Evolutionary conservation across 2,888 invertebrate genomes (phyloP), one percentile per base, ranked within the genome.

Genomic region (Ophioninae sp.): DNA sequence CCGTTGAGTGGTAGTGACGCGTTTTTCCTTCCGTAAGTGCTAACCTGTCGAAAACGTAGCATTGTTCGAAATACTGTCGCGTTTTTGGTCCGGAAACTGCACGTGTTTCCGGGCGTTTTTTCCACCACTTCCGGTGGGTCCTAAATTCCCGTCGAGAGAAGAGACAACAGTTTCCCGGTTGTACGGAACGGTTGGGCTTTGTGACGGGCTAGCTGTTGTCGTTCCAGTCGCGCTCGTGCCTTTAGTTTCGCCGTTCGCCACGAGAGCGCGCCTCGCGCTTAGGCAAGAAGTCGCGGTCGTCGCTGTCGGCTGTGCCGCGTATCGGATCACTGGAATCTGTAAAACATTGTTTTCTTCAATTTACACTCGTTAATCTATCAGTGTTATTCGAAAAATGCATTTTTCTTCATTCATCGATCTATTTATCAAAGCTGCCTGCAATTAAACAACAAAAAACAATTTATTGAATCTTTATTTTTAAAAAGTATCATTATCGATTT

Each of bases 71-170:
- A 71, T 51, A 59, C 79, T 79, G 7, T 82, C 74, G n/a, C 65
- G 73, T 37, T 73, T 71, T 20, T 79, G 68, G 76, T 95, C 96
- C 0, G 95, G 95, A 88, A 96, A 96, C 90, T 96, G 96, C 0
- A 96, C 96, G 87, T 96, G 96, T 87, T 96, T 96, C 90, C 95
- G 95, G 23, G 93, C 93, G 23, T 93, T 93, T 65, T 94, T 93
- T 0, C 94, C 93, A 9, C 64, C 68, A 0, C 51, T 7, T 67
- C 89, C 93, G 23, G 93, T 67, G 0, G 87, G 84, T 75, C 85
- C 88, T 81, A 93, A 88, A 93, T 93, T 89, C 68, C 82, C 88
- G 76, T 88, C 88, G 72, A 73, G 80, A 41, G 65, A 81, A 68
- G 82, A 80, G 89, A 69, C 76, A 6, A 80, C 79, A 65, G 81